Evolutionary conservation across 53 echinoderm and acorn worm genomes (phyloP), one percentile per base, ranked within the genome.

Genomic region (Holothuria scabra): DNA sequence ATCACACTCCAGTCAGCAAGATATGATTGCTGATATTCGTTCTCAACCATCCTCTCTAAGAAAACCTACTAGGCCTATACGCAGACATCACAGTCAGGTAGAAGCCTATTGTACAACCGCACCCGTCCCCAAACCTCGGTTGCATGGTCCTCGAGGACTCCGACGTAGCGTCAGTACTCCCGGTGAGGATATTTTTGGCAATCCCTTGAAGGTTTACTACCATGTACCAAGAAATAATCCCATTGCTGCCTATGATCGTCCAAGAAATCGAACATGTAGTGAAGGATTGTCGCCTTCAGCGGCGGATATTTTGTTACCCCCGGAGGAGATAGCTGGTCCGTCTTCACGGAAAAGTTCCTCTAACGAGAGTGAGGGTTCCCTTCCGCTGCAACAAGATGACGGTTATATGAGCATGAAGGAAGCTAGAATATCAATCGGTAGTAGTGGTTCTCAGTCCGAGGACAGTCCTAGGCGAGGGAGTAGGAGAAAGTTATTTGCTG

Each of bases 331-430:
- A 26, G 41, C 35, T 8, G 49, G 34, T 5, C 22, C 24, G 21
- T 44, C 44, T 41, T 81, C 81, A 1, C 5, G 61, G 37, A 41
- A 81, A 46, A 64, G 48, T 24, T 81, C 81, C 20, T 64, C 81
- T 1, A 89, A 80, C 32, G 71, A 85, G 33, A 85, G 85, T 49
- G 85, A 85, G 24, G 81, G 85, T 62, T 85, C 90, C 3, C 70
- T 91, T 65, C 84, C 91, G 9, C 49, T 85, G 59, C 86, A 86
- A 46, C 92, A 95, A 22, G 95, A 95, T 55, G 95, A 95, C 67
- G 95, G 95, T 1, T 95, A 95, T 80, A 95, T 95, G 95, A 95
- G 95, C 56, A 95, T 95, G 95, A 95, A 90, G 78, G 95, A 95
- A 67, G 90, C 90, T 4, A 81, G 90, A 56, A 86, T 92, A 61